Base-by-base conservation (phyloP, 2,888 invertebrate species). In the Rhogogaster chlorosoma region DNA sequence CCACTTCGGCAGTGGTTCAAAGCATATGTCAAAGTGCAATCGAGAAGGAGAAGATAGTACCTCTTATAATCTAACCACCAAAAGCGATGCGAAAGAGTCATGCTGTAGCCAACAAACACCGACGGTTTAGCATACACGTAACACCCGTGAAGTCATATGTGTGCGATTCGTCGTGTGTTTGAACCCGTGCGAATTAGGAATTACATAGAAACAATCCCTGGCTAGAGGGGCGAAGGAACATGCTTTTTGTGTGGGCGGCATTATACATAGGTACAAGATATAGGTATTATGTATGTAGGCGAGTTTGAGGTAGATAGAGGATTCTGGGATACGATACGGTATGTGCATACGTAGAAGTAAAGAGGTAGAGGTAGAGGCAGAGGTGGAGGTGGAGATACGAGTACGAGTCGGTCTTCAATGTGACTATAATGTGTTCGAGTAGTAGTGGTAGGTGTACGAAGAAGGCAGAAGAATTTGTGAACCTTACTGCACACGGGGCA, bases 161-260 rank as follows among this genome's bases (percentile, higher is more conserved):
- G 49, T 80, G 61, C 57, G 80, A 57, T 32, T 80, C 80, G 61
- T 57, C 61, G 80, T 42, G 80, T 64, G 80, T 61, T 80, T 80
- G 12, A 38, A 49, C 9, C 61, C 80, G 61, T 64, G 80, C 61
- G 36, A 61, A 61, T 61, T 22, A 49, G 29, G 18, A 12, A 49
- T 49, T 18, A n/a, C n/a, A 45, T 67, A 29, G 12, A 29, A 32
- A 49, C 15, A 49, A 53, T 53, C 53, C 77, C 53, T n/a, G 53
- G 53, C 49, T 29, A 36, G 77, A 53, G 32, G 32, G 29, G 32
- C 26, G 53, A 32, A 29, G 29, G 49, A 77, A 77, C 77, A 77
- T 77, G 77, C 77, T 49, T 49, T 29, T 49, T 77, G 77, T 77
- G 77, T 77, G 53, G 53, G 49, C 45, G 77, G 77, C 77, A 77